Evolutionary conservation across 2,888 invertebrate genomes (phyloP).

Genomic region (Zelleria hepariella): DNA sequence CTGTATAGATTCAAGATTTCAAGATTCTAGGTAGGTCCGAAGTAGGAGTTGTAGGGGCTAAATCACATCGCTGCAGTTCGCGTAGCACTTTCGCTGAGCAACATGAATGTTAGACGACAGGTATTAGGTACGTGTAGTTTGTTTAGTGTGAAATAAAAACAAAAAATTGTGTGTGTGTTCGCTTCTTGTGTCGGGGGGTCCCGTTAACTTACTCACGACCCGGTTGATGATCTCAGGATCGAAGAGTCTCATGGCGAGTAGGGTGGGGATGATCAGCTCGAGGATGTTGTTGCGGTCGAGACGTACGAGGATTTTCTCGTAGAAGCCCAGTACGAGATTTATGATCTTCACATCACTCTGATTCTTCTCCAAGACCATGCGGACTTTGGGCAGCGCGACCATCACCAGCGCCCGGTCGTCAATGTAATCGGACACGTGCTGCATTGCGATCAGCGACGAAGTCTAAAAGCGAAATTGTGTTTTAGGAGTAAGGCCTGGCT

Average conservation of each 20-base stretch:
- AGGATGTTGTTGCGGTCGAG: constrained; percentile 90
- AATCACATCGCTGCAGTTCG: not conserved
- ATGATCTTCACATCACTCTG: constrained; percentile 84
- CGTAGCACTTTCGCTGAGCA: not conserved
- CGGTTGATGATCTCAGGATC: constrained; percentile 92
- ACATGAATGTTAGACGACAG: not conserved
- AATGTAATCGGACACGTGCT: constrained; percentile 86
- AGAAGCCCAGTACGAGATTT: constrained; percentile 82
- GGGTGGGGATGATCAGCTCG: constrained; percentile 90
- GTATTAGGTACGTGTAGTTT: not conserved
- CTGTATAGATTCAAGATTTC: no score
- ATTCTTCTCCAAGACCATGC: constrained; percentile 84
- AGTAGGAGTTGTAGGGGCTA: no score
- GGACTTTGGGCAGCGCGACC: constrained; percentile 87
- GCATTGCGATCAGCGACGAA: constrained; percentile 89
- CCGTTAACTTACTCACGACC: constrained; percentile 86
- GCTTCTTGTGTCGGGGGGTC: not conserved
- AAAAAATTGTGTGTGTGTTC: not conserved
- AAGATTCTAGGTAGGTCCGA: no score
- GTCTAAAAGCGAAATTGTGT: constrained; percentile 69
- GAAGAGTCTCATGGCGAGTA: constrained; percentile 87
- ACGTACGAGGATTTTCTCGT: constrained; percentile 85
- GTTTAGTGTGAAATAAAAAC: not conserved
- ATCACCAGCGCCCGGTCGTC: constrained; percentile 85
- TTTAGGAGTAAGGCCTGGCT: no score